These are phyloP conservation scores for Alaudala cheleensis DNA, from an alignment of 2,113 vertebrate genomes.

Conservation along the genomic window DNA sequence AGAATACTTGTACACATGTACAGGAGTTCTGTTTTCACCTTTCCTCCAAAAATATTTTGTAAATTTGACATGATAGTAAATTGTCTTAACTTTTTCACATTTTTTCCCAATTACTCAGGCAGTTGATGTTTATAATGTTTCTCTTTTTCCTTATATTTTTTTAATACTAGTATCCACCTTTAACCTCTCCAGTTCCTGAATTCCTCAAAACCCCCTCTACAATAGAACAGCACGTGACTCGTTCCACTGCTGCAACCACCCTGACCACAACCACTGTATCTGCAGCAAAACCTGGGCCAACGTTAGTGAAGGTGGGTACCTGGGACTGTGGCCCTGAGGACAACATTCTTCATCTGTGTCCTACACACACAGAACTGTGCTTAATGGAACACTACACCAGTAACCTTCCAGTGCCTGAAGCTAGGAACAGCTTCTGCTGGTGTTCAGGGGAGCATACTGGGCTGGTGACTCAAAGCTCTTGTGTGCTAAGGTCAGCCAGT, in stretches of 20 bases:
- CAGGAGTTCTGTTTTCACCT: neutral
- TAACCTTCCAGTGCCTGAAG: neutral
- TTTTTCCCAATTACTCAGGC: neutral
- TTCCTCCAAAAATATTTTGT: neutral
- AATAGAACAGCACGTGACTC: conserved; percentile 64
- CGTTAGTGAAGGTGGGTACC: conserved; percentile 88
- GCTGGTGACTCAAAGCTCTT: neutral
- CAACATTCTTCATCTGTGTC: neutral
- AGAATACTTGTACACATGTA: neutral
- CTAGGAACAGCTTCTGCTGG: neutral
- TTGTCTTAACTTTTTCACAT: neutral
- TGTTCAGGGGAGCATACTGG: neutral
- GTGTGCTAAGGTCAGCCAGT: neutral
- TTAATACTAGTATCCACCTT: conserved; percentile 78
- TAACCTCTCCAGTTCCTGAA: conserved; percentile 79
- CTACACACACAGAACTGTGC: neutral
- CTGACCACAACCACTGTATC: conserved; percentile 68
- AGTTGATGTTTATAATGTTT: conserved; percentile 55
- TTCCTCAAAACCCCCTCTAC: conserved; percentile 81
- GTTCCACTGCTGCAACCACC: conserved; percentile 56
- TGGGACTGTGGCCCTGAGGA: neutral
- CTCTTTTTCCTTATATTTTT: conserved; percentile 58
- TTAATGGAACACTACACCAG: neutral
- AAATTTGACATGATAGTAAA: neutral
- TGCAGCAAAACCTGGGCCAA: conserved; percentile 82